Conservation (phyloP, 2,113 vertebrate species). For the Ptyas mucosa region DNA sequence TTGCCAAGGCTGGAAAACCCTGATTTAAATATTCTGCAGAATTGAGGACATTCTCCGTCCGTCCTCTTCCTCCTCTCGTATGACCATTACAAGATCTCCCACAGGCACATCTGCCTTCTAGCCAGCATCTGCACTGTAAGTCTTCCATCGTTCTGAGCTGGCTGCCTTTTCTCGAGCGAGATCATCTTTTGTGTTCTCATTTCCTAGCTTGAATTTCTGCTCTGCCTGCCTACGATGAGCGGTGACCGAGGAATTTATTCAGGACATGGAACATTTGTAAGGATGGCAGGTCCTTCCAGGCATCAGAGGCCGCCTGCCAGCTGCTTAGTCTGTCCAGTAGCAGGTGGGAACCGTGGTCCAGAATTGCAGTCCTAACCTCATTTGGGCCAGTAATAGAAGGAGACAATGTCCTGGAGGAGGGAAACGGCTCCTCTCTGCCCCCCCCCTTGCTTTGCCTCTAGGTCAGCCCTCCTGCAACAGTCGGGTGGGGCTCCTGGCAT, state of each 20-base stretch:
- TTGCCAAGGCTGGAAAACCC: neutral
- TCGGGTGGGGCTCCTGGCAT: neutral
- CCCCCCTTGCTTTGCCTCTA: accelerated
- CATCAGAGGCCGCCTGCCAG: conserved; percentile 32
- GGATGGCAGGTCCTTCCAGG: neutral
- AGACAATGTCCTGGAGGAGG: neutral
- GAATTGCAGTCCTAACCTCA: conserved; percentile 37
- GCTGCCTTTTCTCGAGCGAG: neutral
- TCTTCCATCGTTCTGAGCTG: neutral
- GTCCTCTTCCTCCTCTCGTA: no score
- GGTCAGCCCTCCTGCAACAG: neutral
- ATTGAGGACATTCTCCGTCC: neutral
- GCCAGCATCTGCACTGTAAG: neutral
- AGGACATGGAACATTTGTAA: neutral
- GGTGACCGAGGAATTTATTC: neutral
- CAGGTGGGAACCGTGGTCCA: conserved; percentile 58
- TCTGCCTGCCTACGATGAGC: neutral
- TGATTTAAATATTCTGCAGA: neutral
- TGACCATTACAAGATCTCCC: accelerated
- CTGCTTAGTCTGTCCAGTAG: neutral
- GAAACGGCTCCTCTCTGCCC: neutral
- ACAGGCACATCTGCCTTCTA: neutral
- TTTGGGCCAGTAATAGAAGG: conserved; percentile 49
- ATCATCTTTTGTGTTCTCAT: no score
- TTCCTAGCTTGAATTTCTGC: no score